Evolutionary conservation across 2,113 vertebrate genomes (phyloP), one percentile per base, ranked within the genome.

Genomic region (Tupaia tana): DNA sequence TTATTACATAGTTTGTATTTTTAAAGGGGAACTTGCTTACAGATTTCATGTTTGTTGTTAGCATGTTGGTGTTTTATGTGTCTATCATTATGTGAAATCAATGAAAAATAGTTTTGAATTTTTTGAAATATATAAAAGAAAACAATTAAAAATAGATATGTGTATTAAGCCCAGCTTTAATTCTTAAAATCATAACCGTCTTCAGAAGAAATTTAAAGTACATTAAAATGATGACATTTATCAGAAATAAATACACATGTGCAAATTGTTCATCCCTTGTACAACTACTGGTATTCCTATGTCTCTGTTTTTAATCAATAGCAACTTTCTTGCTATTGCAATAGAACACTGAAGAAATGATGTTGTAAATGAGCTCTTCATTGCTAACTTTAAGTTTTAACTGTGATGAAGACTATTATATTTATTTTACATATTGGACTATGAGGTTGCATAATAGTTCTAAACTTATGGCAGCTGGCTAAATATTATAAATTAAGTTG

Each of bases 251-350:
- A 94, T 73, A 84, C 52, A 75, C 31, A 78, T 70, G 80, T 82
- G 43, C 22, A 95, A 93, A 83, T 91, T 73, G 29, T 89, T 94
- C 93, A 22, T 84, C 61, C 9, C 54, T 7, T 70, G 56, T 24
- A 83, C 18, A 77, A 52, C 77, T 83, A 92, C 81, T 93, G 34
- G 7, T 78, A 87, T 92, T 95, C 52, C 73, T 86, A 43, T 83
- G 14, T 91, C 16, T 97, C 90, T 29, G 93, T 71, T 96, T 96
- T 89, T 85, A 87, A 84, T 87, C 71, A 92, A 29, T 96, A 89
- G n/a, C 93, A 54, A 96, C 88, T 95, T 86, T 90, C 7, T 73
- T 70, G 64, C 81, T 94, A 90, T 67, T 93, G 43, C 52, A 97
- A 69, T 5, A 95, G 92, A 96, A 96, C 0, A 4, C 52, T 79